Conservation (phyloP, 2,797 vertebrate genomes). For the Hapalemur alaotrensis region DNA sequence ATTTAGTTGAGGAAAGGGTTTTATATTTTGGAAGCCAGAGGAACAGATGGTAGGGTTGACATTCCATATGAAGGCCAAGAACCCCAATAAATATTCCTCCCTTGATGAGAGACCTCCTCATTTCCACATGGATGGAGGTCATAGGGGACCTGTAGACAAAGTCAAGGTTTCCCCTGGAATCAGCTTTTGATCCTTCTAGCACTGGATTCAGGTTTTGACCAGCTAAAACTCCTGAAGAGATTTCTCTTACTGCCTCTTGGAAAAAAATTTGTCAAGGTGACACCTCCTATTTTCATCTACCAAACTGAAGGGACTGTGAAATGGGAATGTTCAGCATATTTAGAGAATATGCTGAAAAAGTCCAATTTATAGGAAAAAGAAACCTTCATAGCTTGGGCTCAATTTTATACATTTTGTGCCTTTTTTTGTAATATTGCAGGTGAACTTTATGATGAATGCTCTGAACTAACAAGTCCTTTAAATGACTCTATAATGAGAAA, state of each 20-base stretch:
- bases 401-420: neutral
- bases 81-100: neutral
- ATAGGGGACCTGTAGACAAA: neutral
- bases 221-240: neutral
- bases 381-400: neutral
- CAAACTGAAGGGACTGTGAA: constrained; percentile 2
- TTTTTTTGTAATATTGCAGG: constrained; percentile 15
- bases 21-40: neutral
- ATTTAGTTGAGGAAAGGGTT: neutral
- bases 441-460: constrained; percentile 71
- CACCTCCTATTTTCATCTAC: constrained; percentile 30
- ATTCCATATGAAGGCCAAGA: neutral
- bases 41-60: neutral
- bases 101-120: neutral
- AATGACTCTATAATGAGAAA: constrained; percentile 78
- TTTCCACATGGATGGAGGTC: neutral
- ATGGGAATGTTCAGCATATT: too few relatives aligned
- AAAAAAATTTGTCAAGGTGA: constrained; percentile 14
- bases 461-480: constrained; percentile 70
- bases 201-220: neutral
- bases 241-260: constrained; percentile 29
- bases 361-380: neutral
- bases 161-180: neutral
- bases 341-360: neutral
- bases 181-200: neutral